phyloP scores from a whole-genome alignment of 64 coral and sea anemone genomes.

The Cladopsammia gracilis region DNA sequence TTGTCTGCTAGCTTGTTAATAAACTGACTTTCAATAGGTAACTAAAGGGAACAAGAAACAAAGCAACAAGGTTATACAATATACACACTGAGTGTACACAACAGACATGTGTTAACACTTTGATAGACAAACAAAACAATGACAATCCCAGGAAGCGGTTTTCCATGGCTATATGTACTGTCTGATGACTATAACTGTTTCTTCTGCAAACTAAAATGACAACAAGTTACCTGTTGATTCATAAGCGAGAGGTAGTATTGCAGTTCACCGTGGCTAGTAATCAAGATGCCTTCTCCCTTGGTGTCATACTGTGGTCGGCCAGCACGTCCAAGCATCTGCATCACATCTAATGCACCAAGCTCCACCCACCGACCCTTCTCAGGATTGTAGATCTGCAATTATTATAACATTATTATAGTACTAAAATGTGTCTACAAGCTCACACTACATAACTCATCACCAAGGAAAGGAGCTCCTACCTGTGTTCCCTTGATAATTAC shows the following conservation, averaged over 20 bases:
- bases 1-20: conserved; percentile 96
- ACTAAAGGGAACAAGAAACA: conserved; percentile 35
- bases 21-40: conserved; percentile 98
- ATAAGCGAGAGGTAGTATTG: conserved; percentile 98
- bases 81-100: too few relatives aligned
- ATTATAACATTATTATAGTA: not conserved
- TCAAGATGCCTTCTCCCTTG: conserved; percentile 97
- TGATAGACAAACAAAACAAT: too few relatives aligned
- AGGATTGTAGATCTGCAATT: conserved; percentile 88
- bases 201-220: not conserved
- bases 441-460: not conserved
- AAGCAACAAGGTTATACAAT: not conserved
- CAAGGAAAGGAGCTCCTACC: conserved; percentile 34
- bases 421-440: not conserved
- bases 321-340: conserved; percentile 99
- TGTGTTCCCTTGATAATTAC: conserved; percentile 99
- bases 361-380: conserved; percentile 99
- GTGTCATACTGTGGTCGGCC: conserved; percentile 98
- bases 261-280: conserved; percentile 95
- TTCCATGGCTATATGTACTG: too few relatives aligned
- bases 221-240: conserved; percentile 93
- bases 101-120: too few relatives aligned
- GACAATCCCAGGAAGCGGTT: too few relatives aligned
- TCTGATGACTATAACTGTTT: not conserved
- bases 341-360: conserved; percentile 93